Evolutionary conservation across 2,113 vertebrate genomes (phyloP).

Genomic region (Psittacara wagleri): DNA sequence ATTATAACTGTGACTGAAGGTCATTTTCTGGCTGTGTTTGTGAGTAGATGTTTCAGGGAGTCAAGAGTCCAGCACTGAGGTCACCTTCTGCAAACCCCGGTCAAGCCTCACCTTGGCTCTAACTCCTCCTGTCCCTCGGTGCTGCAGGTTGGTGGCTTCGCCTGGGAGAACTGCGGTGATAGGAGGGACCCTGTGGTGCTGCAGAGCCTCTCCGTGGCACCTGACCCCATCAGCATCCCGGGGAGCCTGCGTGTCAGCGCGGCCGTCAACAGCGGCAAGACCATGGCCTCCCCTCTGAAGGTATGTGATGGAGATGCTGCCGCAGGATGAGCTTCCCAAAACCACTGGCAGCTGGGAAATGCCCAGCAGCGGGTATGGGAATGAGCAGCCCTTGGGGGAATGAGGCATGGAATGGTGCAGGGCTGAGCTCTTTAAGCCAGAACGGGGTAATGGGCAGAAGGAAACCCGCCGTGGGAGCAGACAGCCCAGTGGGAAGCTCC

Average conservation of each 20-base stretch:
- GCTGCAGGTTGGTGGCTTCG: slow-evolving; percentile 57
- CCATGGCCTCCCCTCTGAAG: slow-evolving; percentile 66
- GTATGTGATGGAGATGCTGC: slow-evolving; percentile 12
- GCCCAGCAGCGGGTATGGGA: not conserved
- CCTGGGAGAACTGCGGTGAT: slow-evolving; percentile 77
- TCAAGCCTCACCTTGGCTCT: not conserved
- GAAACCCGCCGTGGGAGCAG: not conserved
- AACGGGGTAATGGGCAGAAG: rapidly evolving
- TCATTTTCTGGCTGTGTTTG: not conserved
- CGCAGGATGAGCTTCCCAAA: rapidly evolving
- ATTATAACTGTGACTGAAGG: not conserved
- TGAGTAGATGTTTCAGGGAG: not conserved
- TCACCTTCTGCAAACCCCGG: not conserved
- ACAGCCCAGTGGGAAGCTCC: not conserved
- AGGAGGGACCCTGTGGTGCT: slow-evolving; percentile 65
- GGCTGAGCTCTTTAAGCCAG: not conserved
- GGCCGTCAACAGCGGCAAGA: not conserved
- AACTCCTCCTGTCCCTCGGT: not conserved
- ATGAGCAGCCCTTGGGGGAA: not conserved
- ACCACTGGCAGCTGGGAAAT: not conserved
- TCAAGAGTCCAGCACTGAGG: not conserved
- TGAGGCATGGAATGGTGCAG: rapidly evolving
- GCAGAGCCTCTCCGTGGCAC: slow-evolving; percentile 68
- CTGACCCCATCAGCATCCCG: slow-evolving; percentile 71
- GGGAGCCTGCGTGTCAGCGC: slow-evolving; percentile 63